Base-by-base conservation (phyloP, 2,797 vertebrate genomes). In the Passerculus sandwichensis region DNA sequence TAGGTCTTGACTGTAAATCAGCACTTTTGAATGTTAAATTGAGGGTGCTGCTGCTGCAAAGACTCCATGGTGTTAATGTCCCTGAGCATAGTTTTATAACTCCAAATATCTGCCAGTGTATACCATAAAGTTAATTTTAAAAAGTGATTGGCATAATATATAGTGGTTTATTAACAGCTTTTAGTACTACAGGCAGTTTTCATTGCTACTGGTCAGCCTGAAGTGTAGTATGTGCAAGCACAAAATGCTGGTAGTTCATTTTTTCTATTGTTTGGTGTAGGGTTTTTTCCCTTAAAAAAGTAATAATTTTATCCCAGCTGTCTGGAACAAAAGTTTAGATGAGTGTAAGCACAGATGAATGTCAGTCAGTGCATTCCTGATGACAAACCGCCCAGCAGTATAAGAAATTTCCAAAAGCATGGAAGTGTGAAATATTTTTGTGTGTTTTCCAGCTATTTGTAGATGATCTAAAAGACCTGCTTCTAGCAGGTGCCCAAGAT, bases 381-480 rank as follows among this genome's bases (percentile, higher is more conserved):
- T 86, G 65, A 91, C 67, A 88, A 96, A 88, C 78, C 87, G 54
- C 84, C 69, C 85, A 69, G 72, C 85, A 40, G 30, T 45, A 53
- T 76, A 69, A 93, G 47, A 92, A 89, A 95, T 92, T 90, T 88
- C 57, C 65, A 76, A 67, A 75, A 78, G 11, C 42, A 38, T 32
- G 36, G 30, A 51, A 21, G 22, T 56, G 48, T 94, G 48, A 96
- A 91, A 88, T 70, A 69, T 76, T 67, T 76, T 54, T 51, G 48
- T 92, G 36, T 48, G 9, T 92, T 96, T 97, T 82, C 38, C 86
- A 92, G 60, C 75, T 92, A 64, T 80, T 83, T 87, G 69, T 70
- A 59, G 73, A 71, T 91, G 75, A 97, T 90, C 93, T 94, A 94
- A 96, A 97, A 93, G 85, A 89, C 59, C 38, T 96, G 84, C 51